Evolutionary conservation across 2,797 vertebrate species (phyloP), one percentile per base, ranked within the genome.

Genomic region (Paedocypris micromegethes): DNA sequence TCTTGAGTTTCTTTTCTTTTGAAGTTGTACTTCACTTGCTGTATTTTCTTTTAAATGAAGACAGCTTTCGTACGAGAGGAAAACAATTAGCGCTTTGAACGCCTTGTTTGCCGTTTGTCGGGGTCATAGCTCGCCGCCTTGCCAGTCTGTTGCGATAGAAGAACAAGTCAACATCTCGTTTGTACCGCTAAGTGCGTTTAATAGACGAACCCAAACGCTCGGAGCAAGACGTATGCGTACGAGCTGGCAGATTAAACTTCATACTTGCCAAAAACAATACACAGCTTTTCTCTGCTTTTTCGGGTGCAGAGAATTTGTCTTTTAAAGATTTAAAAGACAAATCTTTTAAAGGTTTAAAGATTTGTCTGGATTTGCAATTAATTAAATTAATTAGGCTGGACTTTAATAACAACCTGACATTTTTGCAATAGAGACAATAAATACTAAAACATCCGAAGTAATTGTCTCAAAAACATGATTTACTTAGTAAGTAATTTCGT

Each of bases 51-150:
- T 72, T 74, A 77, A 79, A 74, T 70, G 71, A 66, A 76, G 75
- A 70, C 66, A 62, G 46, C 67, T 81, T 72, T 70, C 79, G 86
- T 85, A 83, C 81, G 81, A 81, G 83, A 82, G 70, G 54, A 69
- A 76, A 76, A 72, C 82, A 77, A 84, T 79, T 83, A 77, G 76
- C 68, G 75, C 75, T 86, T 75, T 77, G 66, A 78, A 80, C 66
- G 73, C 68, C 64, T 62, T 76, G 75, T 80, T 74, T 78, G 66
- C 73, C 62, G 66, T 74, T 73, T 74, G 77, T 76, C 73, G 77
- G 80, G 83, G 80, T 75, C 74, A 72, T 76, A 79, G 72, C 79
- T 80, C 77, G 78, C 80, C 58, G 72, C 40, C 74, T 64, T 60
- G 59, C 70, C 76, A 66, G 81, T 80, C 79, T 78, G 78, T 86